phyloP scores from a whole-genome alignment of 2,113 vertebrate genomes.

The Melanotaenia duboulayi region DNA sequence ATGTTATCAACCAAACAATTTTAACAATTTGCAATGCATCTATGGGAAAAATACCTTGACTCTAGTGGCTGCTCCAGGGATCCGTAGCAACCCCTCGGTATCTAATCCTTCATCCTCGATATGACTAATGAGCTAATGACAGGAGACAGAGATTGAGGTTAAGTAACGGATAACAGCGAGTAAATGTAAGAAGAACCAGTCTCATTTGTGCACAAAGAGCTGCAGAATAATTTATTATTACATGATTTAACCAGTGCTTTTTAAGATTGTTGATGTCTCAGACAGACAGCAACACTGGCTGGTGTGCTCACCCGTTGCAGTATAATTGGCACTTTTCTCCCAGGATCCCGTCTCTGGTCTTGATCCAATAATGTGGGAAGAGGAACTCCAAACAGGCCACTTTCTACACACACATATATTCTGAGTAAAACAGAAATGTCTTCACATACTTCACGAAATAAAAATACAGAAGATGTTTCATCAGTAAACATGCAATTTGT shows the following conservation, averaged over 20 bases:
- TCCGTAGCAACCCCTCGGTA: constrained; percentile 94
- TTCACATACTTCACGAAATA: not conserved
- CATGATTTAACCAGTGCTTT: not conserved
- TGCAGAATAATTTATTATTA: not conserved
- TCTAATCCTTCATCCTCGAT: constrained; percentile 92
- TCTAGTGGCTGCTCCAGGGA: constrained; percentile 90
- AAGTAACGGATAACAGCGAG: not conserved
- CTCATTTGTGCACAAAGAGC: no score
- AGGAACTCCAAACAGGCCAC: constrained; percentile 91
- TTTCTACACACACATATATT: constrained; percentile 81
- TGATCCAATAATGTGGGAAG: constrained; percentile 90
- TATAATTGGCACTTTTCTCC: constrained; percentile 91
- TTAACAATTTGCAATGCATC: not conserved
- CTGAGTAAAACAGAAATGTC: constrained; percentile 12
- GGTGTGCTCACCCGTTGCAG: constrained; percentile 86
- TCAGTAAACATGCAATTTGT: no score
- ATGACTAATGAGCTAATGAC: constrained; percentile 87
- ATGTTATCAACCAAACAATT: accelerated
- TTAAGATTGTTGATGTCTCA: not conserved
- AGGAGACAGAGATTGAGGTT: not conserved
- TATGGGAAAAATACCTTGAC: constrained; percentile 85
- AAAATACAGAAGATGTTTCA: no score
- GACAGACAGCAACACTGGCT: not conserved
- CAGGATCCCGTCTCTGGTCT: constrained; percentile 88
- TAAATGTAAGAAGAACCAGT: not conserved